A percentile compares a stretch with the other conserved stretches of the same genome.
phyloP scores from a whole-genome alignment of 2,797 vertebrate species.

The Dallia pectoralis region DNA sequence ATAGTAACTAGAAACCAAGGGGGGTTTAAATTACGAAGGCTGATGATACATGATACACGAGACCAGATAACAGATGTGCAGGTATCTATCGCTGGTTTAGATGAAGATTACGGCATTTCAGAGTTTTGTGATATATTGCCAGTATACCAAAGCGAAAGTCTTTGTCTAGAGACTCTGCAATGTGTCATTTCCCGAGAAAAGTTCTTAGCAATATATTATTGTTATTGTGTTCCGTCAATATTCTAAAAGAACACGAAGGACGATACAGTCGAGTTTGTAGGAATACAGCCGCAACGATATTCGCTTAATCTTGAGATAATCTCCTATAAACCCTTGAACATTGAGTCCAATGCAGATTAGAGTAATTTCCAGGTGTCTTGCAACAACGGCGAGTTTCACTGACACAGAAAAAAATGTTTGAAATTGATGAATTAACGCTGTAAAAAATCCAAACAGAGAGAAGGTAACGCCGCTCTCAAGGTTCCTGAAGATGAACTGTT shows the following conservation, averaged over 20 bases:
- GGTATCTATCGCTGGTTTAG: too few relatives aligned
- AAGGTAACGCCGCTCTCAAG: background rate
- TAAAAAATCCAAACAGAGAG: background rate
- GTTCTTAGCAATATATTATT: background rate
- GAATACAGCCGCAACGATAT: background rate
- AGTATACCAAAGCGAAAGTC: too few relatives aligned
- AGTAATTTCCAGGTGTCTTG: background rate
- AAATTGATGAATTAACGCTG: background rate
- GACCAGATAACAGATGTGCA: too few relatives aligned
- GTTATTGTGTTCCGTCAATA: background rate
- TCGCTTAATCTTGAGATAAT: background rate
- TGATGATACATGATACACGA: too few relatives aligned
- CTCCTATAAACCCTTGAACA: background rate
- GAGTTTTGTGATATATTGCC: too few relatives aligned
- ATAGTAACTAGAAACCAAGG: background rate
- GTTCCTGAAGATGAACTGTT: background rate
- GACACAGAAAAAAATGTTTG: background rate
- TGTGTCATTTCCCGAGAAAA: too few relatives aligned
- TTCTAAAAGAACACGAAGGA: background rate
- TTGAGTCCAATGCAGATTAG: background rate
- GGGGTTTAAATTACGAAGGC: background rate
- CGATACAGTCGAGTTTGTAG: background rate
- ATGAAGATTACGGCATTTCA: too few relatives aligned
- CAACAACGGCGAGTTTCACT: background rate
- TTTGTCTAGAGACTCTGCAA: too few relatives aligned